These are phyloP conservation scores for Crocidura indochinensis DNA, from an alignment of 2,797 vertebrate species.

Conservation along the genomic window DNA sequence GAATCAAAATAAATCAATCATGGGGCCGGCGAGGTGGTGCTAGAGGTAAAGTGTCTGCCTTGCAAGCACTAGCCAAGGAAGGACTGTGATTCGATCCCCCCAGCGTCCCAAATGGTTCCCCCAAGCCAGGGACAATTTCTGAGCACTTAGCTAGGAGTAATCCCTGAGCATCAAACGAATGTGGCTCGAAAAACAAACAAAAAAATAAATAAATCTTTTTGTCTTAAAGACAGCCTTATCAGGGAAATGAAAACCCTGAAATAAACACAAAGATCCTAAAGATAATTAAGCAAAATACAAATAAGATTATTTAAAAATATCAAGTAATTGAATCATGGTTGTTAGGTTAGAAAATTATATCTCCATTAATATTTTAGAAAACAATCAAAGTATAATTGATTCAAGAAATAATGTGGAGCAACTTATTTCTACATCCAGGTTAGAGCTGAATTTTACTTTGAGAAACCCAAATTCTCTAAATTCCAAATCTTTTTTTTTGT, in stretches of 20 bases:
- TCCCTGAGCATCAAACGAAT: too few relatives aligned
- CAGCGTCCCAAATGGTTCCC: too few relatives aligned
- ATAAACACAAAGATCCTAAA: slow-evolving; percentile 4
- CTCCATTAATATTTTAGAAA: neutral
- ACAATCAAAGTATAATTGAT: neutral
- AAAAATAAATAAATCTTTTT: slow-evolving; percentile 19
- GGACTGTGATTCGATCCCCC: too few relatives aligned
- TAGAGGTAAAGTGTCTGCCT: too few relatives aligned
- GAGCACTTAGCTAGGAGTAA: too few relatives aligned
- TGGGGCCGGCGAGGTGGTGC: too few relatives aligned
- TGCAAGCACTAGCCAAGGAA: too few relatives aligned
- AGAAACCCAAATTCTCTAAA: too few relatives aligned
- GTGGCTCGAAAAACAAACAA: too few relatives aligned
- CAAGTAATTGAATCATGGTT: neutral
- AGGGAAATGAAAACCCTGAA: slow-evolving; percentile 40
- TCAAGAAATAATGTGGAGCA: neutral
- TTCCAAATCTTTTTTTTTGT: neutral
- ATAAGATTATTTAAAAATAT: slow-evolving; percentile 7
- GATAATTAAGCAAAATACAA: neutral
- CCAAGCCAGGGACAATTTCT: too few relatives aligned
- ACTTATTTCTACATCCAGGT: neutral
- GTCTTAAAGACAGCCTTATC: slow-evolving; percentile 29
- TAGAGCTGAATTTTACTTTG: neutral
- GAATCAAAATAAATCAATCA: slow-evolving; percentile 52
- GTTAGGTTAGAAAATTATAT: neutral